Percentiles rank a stretch among this genome's conserved stretches.
These are phyloP conservation scores for Morpho deidamia DNA, from an alignment of 2,888 invertebrate species.

Conservation along the genomic window DNA sequence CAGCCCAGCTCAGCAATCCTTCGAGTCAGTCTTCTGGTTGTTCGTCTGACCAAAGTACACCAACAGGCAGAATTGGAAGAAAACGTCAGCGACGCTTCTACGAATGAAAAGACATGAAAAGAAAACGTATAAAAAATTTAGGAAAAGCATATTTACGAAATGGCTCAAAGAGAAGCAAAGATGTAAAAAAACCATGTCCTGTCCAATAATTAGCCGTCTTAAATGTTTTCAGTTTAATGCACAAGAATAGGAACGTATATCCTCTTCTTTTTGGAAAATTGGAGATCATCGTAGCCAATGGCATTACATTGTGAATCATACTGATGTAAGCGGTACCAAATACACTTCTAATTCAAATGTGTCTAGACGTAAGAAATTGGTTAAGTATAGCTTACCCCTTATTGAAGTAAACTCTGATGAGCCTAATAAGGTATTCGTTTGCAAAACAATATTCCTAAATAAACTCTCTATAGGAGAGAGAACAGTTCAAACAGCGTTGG, in stretches of 20 bases:
- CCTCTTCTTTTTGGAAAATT: slow-evolving; percentile 6
- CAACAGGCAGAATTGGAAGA: not conserved
- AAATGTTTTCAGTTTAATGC: slow-evolving; percentile 8
- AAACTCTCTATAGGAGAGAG: not conserved
- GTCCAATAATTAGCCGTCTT: slow-evolving; percentile 4
- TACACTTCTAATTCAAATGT: not conserved
- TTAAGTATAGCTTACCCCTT: not conserved
- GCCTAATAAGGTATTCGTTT: not conserved
- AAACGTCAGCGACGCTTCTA: slow-evolving; percentile 1
- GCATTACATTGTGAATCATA: slow-evolving; percentile 5
- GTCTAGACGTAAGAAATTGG: not conserved
- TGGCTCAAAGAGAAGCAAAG: not conserved
- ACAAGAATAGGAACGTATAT: not conserved
- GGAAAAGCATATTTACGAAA: not conserved
- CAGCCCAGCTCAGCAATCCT: not conserved
- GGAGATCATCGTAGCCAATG: slow-evolving; percentile 6
- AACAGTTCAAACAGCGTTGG: not conserved
- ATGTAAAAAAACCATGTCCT: slow-evolving; percentile 3
- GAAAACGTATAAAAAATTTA: slow-evolving; percentile 8
- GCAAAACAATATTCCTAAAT: not conserved
- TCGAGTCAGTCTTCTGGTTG: slow-evolving; percentile 1
- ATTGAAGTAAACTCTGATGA: not conserved
- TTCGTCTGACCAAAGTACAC: not conserved
- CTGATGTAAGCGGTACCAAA: not conserved
- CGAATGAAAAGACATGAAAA: slow-evolving; percentile 6